Evolutionary conservation across 2,797 vertebrate species (phyloP).

Genomic region (Micromesistius poutassou): DNA sequence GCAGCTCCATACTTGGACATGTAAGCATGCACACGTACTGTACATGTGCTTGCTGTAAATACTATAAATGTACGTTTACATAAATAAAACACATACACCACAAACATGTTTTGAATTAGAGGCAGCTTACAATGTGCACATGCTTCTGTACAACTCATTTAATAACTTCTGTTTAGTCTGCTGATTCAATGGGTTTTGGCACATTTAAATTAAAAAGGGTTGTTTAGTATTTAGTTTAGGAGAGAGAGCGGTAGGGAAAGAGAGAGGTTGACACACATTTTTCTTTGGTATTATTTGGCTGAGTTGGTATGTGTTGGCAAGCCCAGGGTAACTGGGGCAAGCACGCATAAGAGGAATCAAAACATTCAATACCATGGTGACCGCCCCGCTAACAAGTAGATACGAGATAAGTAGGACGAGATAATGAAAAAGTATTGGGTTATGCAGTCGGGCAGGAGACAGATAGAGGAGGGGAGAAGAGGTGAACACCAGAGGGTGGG

Average conservation of each 20-base stretch:
- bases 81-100: not conserved
- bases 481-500: not conserved
- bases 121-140: not conserved
- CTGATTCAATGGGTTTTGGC: not conserved
- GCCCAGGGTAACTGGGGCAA: constrained; percentile 34
- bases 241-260: not conserved
- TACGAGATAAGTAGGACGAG: too few species aligned
- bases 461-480: not conserved
- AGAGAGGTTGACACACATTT: not conserved
- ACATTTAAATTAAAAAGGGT: not conserved
- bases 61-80: constrained; percentile 23
- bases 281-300: not conserved
- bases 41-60: not conserved
- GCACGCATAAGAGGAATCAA: constrained; percentile 25
- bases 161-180: not conserved
- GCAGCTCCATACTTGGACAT: constrained; percentile 56
- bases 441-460: not conserved
- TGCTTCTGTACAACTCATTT: not conserved
- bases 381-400: constrained; percentile 33
- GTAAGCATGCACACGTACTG: constrained; percentile 38
- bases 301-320: constrained; percentile 58
- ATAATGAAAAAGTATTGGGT: not conserved
- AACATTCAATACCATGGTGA: constrained; percentile 67
- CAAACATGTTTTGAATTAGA: not conserved
- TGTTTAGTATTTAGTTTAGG: not conserved